Conservation (phyloP, 2,113 vertebrate species). For the Chaetorhynchus papuensis region DNA sequence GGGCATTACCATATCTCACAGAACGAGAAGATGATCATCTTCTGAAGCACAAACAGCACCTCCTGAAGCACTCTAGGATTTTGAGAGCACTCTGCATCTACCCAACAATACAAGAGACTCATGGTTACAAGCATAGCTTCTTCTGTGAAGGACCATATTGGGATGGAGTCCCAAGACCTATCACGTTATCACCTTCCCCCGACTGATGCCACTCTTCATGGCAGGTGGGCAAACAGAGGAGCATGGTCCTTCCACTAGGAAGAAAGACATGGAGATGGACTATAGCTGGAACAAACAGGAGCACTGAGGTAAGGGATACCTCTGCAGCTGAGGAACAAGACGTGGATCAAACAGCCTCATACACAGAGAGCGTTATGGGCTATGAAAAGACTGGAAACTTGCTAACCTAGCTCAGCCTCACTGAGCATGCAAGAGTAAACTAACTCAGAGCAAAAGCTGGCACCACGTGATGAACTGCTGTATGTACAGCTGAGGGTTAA, state of each 20-base stretch:
- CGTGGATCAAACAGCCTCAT: background rate
- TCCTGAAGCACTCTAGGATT: background rate
- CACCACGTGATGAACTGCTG: accelerated
- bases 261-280: background rate
- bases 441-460: background rate
- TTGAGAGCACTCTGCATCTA: background rate
- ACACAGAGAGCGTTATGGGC: background rate
- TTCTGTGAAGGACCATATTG: background rate
- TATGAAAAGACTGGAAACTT: background rate
- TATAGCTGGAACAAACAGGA: background rate
- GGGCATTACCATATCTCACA: background rate
- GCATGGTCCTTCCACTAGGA: background rate
- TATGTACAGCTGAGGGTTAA: background rate
- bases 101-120: background rate
- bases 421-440: background rate
- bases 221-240: background rate
- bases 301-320: background rate
- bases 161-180: background rate
- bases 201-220: background rate
- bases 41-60: background rate
- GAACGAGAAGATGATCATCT: background rate
- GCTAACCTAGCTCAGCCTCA: background rate
- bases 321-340: background rate
- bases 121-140: background rate
- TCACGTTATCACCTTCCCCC: background rate